Conservation (phyloP, 2,888 invertebrate genomes). For the Caenorhabditis macrosperma region DNA sequence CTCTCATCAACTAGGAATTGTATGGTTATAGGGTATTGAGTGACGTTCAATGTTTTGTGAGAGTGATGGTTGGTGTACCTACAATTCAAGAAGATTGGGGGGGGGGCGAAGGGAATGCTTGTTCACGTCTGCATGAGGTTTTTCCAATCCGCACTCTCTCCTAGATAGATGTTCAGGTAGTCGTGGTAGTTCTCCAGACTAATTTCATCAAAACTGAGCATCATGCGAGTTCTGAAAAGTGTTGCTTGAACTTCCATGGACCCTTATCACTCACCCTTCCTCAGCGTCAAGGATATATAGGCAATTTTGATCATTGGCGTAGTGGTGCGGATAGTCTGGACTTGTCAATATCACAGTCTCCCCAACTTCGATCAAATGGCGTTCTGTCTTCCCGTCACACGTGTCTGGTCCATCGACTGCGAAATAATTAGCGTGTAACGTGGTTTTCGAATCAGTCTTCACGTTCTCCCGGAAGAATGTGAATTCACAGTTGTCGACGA, state of each 20-base stretch:
- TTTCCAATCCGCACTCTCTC: slow-evolving; percentile 15
- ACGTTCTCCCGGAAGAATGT: slow-evolving; percentile 7
- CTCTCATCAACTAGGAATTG: slow-evolving; percentile 13
- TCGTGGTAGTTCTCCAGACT: slow-evolving; percentile 34
- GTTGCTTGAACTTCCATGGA: not conserved
- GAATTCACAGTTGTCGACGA: not conserved
- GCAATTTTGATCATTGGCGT: slow-evolving; percentile 1
- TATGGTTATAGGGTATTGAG: not conserved
- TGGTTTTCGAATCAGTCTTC: not conserved
- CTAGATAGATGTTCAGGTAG: slow-evolving; percentile 18
- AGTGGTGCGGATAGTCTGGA: slow-evolving; percentile 9
- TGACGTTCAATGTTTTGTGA: slow-evolving; percentile 13
- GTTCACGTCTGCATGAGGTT: too few species aligned
- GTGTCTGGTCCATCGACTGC: not conserved
- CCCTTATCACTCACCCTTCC: not conserved
- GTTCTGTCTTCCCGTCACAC: not conserved
- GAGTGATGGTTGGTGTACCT: slow-evolving; percentile 5
- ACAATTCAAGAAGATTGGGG: not conserved
- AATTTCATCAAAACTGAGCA: slow-evolving; percentile 23
- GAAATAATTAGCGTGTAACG: not conserved
- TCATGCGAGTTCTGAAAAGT: slow-evolving; percentile 5
- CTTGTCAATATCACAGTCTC: slow-evolving; percentile 2
- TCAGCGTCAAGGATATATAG: not conserved
- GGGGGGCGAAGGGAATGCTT: not conserved
- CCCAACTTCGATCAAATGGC: not conserved